These are phyloP conservation scores for Amblyopsis hoosieri DNA, from an alignment of 2,797 vertebrate species.

Conservation along the genomic window DNA sequence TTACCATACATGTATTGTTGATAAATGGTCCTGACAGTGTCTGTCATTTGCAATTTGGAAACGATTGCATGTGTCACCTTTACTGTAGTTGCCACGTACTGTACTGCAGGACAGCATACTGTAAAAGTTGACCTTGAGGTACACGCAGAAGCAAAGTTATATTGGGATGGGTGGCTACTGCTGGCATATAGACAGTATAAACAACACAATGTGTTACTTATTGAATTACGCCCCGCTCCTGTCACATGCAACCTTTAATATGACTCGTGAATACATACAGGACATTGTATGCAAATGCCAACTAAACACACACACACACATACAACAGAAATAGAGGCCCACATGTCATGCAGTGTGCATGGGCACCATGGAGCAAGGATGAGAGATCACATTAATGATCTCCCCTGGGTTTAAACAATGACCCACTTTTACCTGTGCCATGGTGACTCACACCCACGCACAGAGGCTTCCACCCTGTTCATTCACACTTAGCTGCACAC, in stretches of 20 bases:
- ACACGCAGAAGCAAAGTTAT: background rate
- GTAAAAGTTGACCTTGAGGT: background rate
- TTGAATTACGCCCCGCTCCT: too few species aligned
- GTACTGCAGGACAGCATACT: slow-evolving; percentile 17
- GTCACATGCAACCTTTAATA: too few species aligned
- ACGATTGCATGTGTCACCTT: slow-evolving; percentile 39
- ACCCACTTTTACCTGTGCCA: slow-evolving; percentile 52
- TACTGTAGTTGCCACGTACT: slow-evolving; percentile 24
- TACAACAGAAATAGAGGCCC: slow-evolving; percentile 62
- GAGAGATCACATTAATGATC: slow-evolving; percentile 72
- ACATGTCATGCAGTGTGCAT: slow-evolving; percentile 55
- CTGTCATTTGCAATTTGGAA: slow-evolving; percentile 46
- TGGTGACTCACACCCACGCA: slow-evolving; percentile 25
- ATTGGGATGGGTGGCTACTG: background rate
- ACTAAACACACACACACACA: slow-evolving; percentile 7
- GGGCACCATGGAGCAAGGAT: slow-evolving; percentile 56
- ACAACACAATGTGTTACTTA: background rate
- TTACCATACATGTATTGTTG: too few species aligned
- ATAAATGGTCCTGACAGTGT: slow-evolving; percentile 45
- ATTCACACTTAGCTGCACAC: too few species aligned
- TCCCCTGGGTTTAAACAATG: slow-evolving; percentile 72
- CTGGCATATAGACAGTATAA: slow-evolving; percentile 1
- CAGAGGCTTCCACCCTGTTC: background rate
- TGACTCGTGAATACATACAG: background rate
- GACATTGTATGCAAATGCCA: slow-evolving; percentile 31